Evolutionary conservation across 1,140 invertebrate species (phyloP).

Genomic region (Brachionus asplanchnoidis): DNA sequence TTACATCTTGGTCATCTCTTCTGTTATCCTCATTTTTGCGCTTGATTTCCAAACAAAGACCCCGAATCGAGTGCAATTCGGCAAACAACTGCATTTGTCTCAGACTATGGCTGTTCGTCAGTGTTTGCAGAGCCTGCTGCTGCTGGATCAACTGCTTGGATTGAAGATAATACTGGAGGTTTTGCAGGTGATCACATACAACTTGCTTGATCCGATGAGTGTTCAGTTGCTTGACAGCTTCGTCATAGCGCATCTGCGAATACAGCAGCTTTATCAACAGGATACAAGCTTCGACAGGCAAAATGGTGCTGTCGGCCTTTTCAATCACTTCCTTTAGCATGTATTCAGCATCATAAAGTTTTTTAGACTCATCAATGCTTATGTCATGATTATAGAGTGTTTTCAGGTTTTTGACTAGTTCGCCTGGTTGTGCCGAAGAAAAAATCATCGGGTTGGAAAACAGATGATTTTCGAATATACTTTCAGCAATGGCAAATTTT

Average conservation of each 20-base stretch:
- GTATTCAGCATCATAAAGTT: not conserved
- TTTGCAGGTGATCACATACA: not conserved
- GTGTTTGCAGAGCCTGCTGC: not conserved
- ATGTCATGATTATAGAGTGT: not conserved
- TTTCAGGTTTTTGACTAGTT: not conserved
- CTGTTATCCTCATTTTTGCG: not conserved
- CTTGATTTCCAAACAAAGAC: conserved; percentile 28
- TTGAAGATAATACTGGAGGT: not conserved
- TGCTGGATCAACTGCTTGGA: not conserved
- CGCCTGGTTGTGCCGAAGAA: not conserved
- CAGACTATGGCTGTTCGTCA: not conserved
- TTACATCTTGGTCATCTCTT: conserved; percentile 8
- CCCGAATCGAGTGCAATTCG: conserved; percentile 8
- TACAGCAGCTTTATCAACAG: conserved; percentile 15
- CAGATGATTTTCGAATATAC: not conserved
- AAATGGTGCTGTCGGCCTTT: not conserved
- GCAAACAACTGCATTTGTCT: conserved; percentile 17
- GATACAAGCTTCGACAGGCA: not conserved
- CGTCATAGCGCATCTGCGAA: conserved; percentile 31
- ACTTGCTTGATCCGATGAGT: not conserved
- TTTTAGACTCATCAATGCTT: not conserved
- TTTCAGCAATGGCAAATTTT: conserved; percentile 23
- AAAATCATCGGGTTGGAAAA: conserved; percentile 19
- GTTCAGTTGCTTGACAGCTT: not conserved
- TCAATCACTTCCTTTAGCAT: conserved; percentile 4